Conservation (phyloP, 2,888 invertebrate species). For the Drosophila hamatofila region DNA sequence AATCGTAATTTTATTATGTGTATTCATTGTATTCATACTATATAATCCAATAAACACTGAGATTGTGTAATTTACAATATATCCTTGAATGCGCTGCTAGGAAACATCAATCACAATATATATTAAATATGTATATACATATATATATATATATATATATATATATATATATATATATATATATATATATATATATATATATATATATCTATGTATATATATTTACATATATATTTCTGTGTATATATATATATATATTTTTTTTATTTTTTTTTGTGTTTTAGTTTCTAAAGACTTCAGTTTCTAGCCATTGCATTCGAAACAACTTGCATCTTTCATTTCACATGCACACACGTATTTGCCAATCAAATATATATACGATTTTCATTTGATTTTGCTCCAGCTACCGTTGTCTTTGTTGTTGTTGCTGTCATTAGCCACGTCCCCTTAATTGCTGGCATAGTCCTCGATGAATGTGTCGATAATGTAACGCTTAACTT, state of each 20-base stretch:
- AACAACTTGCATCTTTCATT: conserved; percentile 38
- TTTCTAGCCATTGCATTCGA: conserved; percentile 26
- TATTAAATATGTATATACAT: conserved; percentile 24
- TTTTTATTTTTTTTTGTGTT: conserved; percentile 28
- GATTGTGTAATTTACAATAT: conserved; percentile 58
- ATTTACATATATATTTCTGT: conserved; percentile 37
- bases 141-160: conserved; percentile 32
- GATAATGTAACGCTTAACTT: conserved; percentile 85
- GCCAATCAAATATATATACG: conserved; percentile 27
- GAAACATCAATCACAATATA: conserved; percentile 76
- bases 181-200: conserved; percentile 35
- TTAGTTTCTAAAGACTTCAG: conserved; percentile 22
- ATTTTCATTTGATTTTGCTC: conserved; percentile 55
- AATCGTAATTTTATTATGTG: conserved; percentile 16
- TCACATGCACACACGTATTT: conserved; percentile 23
- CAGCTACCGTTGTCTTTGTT: conserved; percentile 31
- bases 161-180: conserved; percentile 34
- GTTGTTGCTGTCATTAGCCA: conserved; percentile 26
- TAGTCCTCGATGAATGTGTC: conserved; percentile 85
- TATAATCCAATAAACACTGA: conserved; percentile 2
- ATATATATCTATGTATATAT: conserved; percentile 27
- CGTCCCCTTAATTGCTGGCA: conserved; percentile 77
- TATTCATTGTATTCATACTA: conserved; percentile 2
- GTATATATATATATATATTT: conserved; percentile 1
- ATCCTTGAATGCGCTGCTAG: conserved; percentile 61